Evolutionary conservation across 1,140 invertebrate genomes (phyloP).

Genomic region (Achatina immaculata): DNA sequence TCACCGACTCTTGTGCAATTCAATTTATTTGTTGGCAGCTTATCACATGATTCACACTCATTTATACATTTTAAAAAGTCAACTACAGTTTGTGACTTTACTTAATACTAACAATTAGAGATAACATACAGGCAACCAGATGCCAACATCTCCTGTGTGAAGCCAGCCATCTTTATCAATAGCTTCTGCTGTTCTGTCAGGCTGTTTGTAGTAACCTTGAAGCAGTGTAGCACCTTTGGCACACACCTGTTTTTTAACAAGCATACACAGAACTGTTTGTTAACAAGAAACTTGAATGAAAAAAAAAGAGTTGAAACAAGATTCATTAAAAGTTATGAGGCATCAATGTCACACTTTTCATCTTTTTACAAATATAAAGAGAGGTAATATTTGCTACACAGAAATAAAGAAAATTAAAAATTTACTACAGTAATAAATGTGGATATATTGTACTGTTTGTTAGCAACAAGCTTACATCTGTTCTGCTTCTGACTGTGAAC

Average conservation of each 20-base stretch:
- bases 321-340: background rate
- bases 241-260: conserved; percentile 74
- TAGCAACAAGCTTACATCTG: background rate
- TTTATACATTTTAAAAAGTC: no score
- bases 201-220: conserved; percentile 80
- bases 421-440: background rate
- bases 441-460: background rate
- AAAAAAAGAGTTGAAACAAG: background rate
- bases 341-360: background rate
- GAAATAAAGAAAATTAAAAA: background rate
- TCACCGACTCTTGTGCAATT: no score
- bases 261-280: background rate
- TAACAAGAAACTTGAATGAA: background rate
- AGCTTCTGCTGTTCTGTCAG: conserved; percentile 70
- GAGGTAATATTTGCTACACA: background rate
- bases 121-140: conserved; percentile 63
- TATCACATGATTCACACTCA: no score
- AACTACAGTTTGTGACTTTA: no score
- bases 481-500: background rate
- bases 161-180: conserved; percentile 73
- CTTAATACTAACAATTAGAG: no score
- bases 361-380: background rate
- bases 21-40: no score
- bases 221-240: conserved; percentile 87
- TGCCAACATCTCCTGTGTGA: conserved; percentile 72